Evolutionary conservation across 2,888 invertebrate species (phyloP).

Genomic region (Eupithecia inturbata): DNA sequence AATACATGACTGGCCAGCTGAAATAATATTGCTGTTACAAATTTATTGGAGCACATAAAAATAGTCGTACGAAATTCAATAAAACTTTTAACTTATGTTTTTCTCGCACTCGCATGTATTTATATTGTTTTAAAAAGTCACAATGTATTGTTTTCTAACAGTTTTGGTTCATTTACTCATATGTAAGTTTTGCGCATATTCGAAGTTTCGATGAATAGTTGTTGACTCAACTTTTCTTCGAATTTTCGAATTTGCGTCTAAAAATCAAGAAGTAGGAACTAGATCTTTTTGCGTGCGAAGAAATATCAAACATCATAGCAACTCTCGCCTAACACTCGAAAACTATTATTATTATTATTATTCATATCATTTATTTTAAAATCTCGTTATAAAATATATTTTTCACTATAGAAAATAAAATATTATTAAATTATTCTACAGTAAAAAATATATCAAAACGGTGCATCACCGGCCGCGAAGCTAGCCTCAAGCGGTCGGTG

Average conservation of each 20-base stretch:
- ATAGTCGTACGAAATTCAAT: background rate
- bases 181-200: background rate
- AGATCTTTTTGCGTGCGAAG: background rate
- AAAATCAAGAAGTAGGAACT: background rate
- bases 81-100: background rate
- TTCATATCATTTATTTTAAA: too few relatives aligned
- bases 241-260: too few relatives aligned
- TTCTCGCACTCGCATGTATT: background rate
- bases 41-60: background rate
- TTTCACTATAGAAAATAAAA: too few relatives aligned
- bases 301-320: background rate
- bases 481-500: too few relatives aligned
- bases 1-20: background rate
- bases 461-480: too few relatives aligned
- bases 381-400: too few relatives aligned
- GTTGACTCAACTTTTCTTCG: too few relatives aligned
- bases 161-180: background rate
- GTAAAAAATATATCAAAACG: too few relatives aligned
- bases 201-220: background rate
- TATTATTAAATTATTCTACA: too few relatives aligned
- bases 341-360: too few relatives aligned
- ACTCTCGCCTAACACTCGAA: too few relatives aligned
- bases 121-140: background rate
- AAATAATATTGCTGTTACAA: background rate
- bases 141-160: background rate